Percentiles rank a stretch among this genome's conserved stretches.
phyloP scores from a whole-genome alignment of 2,113 vertebrate genomes.

The Irena cyanogastra region DNA sequence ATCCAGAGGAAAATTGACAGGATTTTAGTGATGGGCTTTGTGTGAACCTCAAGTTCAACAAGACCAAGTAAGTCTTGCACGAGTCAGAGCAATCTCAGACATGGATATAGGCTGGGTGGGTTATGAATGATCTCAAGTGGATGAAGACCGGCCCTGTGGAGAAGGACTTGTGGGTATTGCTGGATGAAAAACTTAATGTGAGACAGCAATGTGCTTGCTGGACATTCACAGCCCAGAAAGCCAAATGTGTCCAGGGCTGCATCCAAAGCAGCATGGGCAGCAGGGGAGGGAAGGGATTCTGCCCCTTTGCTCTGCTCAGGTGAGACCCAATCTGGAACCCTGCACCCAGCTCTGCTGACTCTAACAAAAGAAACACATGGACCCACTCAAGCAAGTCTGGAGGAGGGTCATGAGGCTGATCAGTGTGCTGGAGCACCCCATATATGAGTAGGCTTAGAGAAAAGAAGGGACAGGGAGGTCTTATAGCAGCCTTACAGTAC shows the following conservation, averaged over 20 bases:
- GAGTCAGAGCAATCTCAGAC: not conserved
- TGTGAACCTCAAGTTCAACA: not conserved
- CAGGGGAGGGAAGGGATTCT: not conserved
- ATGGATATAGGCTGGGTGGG: no score
- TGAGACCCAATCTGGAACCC: rapidly evolving
- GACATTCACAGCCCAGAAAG: no score
- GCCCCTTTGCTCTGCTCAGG: not conserved
- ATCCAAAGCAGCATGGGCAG: rapidly evolving
- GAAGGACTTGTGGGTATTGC: not conserved
- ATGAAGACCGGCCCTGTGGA: not conserved
- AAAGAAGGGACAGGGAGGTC: not conserved
- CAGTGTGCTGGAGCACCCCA: not conserved
- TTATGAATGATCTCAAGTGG: no score
- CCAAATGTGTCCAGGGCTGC: rapidly evolving
- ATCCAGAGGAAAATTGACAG: not conserved
- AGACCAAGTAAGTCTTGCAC: not conserved
- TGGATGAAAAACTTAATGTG: not conserved
- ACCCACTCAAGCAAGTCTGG: rapidly evolving
- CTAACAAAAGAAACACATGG: not conserved
- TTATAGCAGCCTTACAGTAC: not conserved
- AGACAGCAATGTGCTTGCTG: rapidly evolving
- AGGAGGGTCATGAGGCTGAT: not conserved
- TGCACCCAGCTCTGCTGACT: not conserved
- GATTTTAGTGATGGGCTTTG: not conserved
- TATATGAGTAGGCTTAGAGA: not conserved